Conservation (phyloP, 1,140 invertebrate species). For the Macrobrachium rosenbergii region DNA sequence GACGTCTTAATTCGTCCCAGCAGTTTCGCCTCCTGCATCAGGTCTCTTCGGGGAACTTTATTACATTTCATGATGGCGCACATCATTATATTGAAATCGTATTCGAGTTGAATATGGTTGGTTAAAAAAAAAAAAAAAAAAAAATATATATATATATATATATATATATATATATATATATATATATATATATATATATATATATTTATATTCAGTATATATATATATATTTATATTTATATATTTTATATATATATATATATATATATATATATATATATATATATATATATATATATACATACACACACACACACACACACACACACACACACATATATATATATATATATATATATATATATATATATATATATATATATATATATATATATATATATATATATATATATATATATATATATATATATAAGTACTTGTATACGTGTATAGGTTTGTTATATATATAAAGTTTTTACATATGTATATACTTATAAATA, state of each 20-base stretch:
- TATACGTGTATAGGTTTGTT: too few species aligned
- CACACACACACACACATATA: neutral
- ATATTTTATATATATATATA: neutral
- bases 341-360: neutral
- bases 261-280: conserved; percentile 12
- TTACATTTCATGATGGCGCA: too few species aligned
- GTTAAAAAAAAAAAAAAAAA: too few species aligned
- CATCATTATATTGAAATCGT: too few species aligned
- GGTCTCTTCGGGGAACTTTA: too few species aligned
- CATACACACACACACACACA: neutral
- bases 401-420: conserved; percentile 10
- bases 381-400: conserved; percentile 14
- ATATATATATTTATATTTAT: too few species aligned
- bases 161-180: neutral
- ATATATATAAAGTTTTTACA: too few species aligned
- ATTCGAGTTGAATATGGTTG: too few species aligned
- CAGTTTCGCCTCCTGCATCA: too few species aligned
- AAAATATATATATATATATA: neutral
- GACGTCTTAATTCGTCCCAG: too few species aligned
- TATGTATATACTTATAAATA: too few species aligned
- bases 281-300: conserved; percentile 12
- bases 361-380: neutral
- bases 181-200: conserved; percentile 8
- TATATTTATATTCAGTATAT: neutral
- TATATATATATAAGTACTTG: neutral